Evolutionary conservation across 2,888 invertebrate genomes (phyloP).

Genomic region (Rhamphomyia laevipes): DNA sequence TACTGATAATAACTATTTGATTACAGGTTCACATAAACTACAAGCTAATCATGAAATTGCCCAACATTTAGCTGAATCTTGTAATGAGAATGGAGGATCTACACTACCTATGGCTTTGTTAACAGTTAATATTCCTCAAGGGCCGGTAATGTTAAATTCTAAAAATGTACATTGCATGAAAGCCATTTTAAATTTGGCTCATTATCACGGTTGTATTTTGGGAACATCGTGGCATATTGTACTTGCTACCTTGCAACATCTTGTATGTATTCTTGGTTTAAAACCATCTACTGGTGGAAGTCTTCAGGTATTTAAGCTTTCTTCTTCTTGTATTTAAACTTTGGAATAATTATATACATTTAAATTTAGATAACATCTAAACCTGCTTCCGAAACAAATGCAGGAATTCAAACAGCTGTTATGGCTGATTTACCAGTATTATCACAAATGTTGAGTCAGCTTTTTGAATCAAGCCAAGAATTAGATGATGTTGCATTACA

Average conservation of each 20-base stretch:
- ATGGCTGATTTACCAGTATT: constrained; percentile 91
- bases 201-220: constrained; percentile 82
- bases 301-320: constrained; percentile 42
- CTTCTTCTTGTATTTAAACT: background rate
- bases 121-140: constrained; percentile 51
- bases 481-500: constrained; percentile 90
- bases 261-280: constrained; percentile 90
- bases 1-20: too few species aligned
- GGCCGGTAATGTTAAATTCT: constrained; percentile 84
- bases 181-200: constrained; percentile 77
- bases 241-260: constrained; percentile 82
- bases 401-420: constrained; percentile 88
- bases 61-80: constrained; percentile 36
- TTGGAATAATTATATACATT: background rate
- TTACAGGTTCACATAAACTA: background rate
- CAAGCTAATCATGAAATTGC: background rate
- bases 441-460: constrained; percentile 79
- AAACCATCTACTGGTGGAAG: constrained; percentile 93
- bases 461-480: constrained; percentile 90
- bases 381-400: constrained; percentile 57
- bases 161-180: constrained; percentile 97
- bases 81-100: constrained; percentile 79
- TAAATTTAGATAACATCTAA: constrained; percentile 52
- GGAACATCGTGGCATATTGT: constrained; percentile 94
- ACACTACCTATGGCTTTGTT: constrained; percentile 76